These are phyloP conservation scores for Napeogenes sylphis DNA, from an alignment of 2,888 invertebrate genomes.

Conservation along the genomic window DNA sequence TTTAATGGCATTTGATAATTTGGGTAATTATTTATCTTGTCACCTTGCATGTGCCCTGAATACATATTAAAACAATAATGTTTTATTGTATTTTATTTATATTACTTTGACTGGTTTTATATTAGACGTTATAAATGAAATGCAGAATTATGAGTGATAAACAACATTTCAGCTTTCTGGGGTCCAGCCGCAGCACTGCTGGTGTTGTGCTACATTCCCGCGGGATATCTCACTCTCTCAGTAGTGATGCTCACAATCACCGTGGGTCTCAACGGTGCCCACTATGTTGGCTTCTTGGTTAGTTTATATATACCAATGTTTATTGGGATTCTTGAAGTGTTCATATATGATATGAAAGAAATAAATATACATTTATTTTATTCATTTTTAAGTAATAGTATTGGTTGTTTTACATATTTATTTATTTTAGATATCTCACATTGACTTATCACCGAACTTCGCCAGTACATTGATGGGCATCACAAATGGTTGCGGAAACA, in stretches of 20 bases:
- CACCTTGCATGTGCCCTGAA: too few species aligned
- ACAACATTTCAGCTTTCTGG: constrained; percentile 75
- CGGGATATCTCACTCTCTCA: constrained; percentile 77
- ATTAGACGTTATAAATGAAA: too few species aligned
- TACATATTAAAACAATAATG: too few species aligned
- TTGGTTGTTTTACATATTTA: too few species aligned
- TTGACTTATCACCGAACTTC: constrained; percentile 90
- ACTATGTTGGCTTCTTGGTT: constrained; percentile 85
- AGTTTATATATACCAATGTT: constrained; percentile 22
- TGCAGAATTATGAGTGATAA: too few species aligned
- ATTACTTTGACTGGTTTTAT: too few species aligned
- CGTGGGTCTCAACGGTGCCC: constrained; percentile 85
- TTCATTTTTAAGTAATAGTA: background rate
- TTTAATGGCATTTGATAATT: background rate
- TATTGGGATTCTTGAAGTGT: too few species aligned
- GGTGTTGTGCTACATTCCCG: constrained; percentile 76
- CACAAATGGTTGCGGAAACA: constrained; percentile 87
- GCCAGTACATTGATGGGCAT: constrained; percentile 92
- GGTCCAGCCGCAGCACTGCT: constrained; percentile 84
- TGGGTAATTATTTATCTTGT: background rate
- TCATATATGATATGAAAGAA: too few species aligned
- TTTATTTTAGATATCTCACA: constrained; percentile 82
- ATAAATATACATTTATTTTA: too few species aligned
- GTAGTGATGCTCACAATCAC: constrained; percentile 83
- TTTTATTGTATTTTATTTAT: too few species aligned